A percentile compares a stretch with the other conserved stretches of the same genome.
phyloP scores from a whole-genome alignment of 2,888 invertebrate genomes.

The Mechanitis mazaeus region DNA sequence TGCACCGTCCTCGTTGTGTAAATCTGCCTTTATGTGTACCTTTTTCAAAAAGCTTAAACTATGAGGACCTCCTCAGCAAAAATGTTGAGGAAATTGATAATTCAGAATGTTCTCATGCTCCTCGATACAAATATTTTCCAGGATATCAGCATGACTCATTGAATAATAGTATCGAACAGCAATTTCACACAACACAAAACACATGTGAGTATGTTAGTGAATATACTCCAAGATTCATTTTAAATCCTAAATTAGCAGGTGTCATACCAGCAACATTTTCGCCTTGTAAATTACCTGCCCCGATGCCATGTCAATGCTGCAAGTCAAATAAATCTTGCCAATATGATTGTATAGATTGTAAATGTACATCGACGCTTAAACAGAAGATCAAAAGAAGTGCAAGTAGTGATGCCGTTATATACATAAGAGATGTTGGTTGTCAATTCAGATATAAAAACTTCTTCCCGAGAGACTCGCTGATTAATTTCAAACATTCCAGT shows the following conservation, averaged over 20 bases:
- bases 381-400: constrained; percentile 9
- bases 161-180: constrained; percentile 36
- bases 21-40: constrained; percentile 65
- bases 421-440: constrained; percentile 66
- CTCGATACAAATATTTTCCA: constrained; percentile 42
- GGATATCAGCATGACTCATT: constrained; percentile 42
- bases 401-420: constrained; percentile 49
- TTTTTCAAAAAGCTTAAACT: constrained; percentile 48
- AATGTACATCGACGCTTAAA: constrained; percentile 26
- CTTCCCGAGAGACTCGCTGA: constrained; percentile 37
- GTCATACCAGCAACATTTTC: constrained; percentile 32
- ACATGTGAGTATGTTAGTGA: constrained; percentile 40
- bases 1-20: constrained; percentile 62
- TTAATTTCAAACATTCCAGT: constrained; percentile 46
- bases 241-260: constrained; percentile 39
- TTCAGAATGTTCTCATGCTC: constrained; percentile 37
- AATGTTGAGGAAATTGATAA: constrained; percentile 37
- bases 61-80: constrained; percentile 43
- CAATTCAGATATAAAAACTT: constrained; percentile 51
- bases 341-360: constrained; percentile 40
- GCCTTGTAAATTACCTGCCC: constrained; percentile 35
- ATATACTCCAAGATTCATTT: constrained; percentile 35
- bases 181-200: constrained; percentile 42
- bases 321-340: constrained; percentile 60
- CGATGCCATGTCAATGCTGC: constrained; percentile 34